Evolutionary conservation across 1,140 invertebrate species (phyloP).

Genomic region (Trichoplusia ni): DNA sequence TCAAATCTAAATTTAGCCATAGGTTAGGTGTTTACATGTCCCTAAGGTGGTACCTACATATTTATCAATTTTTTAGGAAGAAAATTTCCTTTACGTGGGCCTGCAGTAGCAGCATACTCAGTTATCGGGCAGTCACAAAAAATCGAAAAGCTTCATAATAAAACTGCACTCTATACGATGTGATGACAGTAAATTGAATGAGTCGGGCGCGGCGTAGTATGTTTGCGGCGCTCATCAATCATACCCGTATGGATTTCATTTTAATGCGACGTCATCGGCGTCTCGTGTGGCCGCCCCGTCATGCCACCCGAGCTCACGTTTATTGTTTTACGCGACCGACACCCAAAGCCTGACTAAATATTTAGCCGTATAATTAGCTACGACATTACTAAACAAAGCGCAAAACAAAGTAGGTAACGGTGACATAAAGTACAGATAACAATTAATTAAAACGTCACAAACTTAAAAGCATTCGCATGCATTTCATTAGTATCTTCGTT

Average conservation of each 20-base stretch:
- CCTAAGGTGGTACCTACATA: too few relatives aligned
- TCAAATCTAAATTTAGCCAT: too few relatives aligned
- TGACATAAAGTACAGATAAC: background rate
- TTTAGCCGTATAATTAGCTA: conserved; percentile 50
- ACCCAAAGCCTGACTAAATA: conserved; percentile 27
- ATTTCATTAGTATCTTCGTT: conserved; percentile 36
- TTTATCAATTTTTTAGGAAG: too few relatives aligned
- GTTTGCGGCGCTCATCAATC: conserved; percentile 78
- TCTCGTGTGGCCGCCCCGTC: conserved; percentile 65
- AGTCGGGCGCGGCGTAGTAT: conserved; percentile 57
- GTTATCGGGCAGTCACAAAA: conserved; percentile 11
- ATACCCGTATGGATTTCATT: conserved; percentile 73
- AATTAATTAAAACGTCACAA: conserved; percentile 7
- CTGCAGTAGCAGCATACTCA: background rate
- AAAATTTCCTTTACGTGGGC: background rate
- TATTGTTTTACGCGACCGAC: conserved; percentile 59
- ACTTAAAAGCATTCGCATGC: conserved; percentile 9
- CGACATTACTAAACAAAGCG: conserved; percentile 4
- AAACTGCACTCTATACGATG: conserved; percentile 42
- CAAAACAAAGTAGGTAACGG: background rate
- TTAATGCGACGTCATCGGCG: conserved; percentile 75
- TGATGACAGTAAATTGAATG: conserved; percentile 75
- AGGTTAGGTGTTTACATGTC: too few relatives aligned
- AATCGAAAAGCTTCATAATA: conserved; percentile 34
- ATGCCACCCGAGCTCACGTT: conserved; percentile 52